phyloP scores from a whole-genome alignment of 2,888 invertebrate genomes.

The Augiades crinisus region DNA sequence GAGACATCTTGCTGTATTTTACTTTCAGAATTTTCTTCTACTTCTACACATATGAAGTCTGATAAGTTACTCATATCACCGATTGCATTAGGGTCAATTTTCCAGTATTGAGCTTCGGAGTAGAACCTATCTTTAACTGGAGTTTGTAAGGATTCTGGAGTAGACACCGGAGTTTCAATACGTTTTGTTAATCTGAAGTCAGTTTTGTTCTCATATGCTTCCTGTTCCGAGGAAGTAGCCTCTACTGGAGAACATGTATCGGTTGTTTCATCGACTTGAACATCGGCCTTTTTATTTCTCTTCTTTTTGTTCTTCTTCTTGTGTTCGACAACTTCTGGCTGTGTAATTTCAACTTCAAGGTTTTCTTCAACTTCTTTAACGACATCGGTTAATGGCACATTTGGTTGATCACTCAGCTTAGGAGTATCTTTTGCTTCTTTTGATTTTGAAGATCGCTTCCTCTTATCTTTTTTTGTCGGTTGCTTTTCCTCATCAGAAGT shows the following conservation, averaged over 20 bases:
- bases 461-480: conserved; percentile 57
- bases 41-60: conserved; percentile 53
- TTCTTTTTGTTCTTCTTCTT: conserved; percentile 63
- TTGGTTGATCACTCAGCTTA: conserved; percentile 33
- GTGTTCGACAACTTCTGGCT: conserved; percentile 23
- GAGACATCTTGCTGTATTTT: conserved; percentile 15
- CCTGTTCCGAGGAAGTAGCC: conserved; percentile 40
- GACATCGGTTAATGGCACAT: conserved; percentile 28
- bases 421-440: conserved; percentile 41
- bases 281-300: conserved; percentile 47
- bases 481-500: conserved; percentile 54
- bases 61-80: conserved; percentile 45
- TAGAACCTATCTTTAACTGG: conserved; percentile 69
- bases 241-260: conserved; percentile 38
- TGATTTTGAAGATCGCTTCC: conserved; percentile 49
- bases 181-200: conserved; percentile 30
- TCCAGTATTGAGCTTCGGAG: conserved; percentile 74
- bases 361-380: conserved; percentile 30
- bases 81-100: conserved; percentile 53
- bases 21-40: conserved; percentile 36
- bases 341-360: conserved; percentile 16
- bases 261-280: conserved; percentile 29
- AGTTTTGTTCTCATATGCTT: conserved; percentile 24
- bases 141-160: conserved; percentile 65
- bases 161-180: conserved; percentile 49